Evolutionary conservation across 2,797 vertebrate species (phyloP).

Genomic region (Rousettus madagascariensis): DNA sequence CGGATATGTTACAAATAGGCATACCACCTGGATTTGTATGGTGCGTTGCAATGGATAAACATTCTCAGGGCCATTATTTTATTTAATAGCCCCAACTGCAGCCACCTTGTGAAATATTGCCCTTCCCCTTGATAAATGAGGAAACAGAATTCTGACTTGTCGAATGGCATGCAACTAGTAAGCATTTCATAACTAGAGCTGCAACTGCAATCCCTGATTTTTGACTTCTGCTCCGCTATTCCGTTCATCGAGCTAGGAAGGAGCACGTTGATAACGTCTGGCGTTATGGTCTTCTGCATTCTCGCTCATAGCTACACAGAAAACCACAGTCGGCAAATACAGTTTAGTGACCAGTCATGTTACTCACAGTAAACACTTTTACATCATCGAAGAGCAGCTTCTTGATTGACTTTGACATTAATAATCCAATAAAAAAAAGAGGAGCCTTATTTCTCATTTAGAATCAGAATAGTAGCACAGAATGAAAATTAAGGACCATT

Average conservation of each 20-base stretch:
- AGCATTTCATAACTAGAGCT: background rate
- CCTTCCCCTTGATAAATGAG: background rate
- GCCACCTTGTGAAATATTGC: background rate
- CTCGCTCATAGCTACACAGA: background rate
- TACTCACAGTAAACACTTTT: background rate
- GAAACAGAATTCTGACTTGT: background rate
- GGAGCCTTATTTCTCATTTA: slow-evolving; percentile 49
- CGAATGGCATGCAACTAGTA: background rate
- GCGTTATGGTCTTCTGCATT: background rate
- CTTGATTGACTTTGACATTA: slow-evolving; percentile 35
- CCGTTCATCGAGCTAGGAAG: background rate
- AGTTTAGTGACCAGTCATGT: background rate
- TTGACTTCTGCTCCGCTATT: background rate
- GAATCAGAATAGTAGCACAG: background rate
- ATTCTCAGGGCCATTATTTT: background rate
- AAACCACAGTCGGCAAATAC: background rate
- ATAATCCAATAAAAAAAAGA: slow-evolving; percentile 44
- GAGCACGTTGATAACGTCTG: background rate
- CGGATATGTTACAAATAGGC: background rate
- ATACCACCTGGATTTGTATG: background rate
- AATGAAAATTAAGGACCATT: background rate
- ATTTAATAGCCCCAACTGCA: background rate
- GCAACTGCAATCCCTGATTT: background rate
- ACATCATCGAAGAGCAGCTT: slow-evolving; percentile 65
- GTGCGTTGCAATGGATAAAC: background rate